phyloP scores from a whole-genome alignment of 2,888 invertebrate species.

The Brachyopa scutellaris region DNA sequence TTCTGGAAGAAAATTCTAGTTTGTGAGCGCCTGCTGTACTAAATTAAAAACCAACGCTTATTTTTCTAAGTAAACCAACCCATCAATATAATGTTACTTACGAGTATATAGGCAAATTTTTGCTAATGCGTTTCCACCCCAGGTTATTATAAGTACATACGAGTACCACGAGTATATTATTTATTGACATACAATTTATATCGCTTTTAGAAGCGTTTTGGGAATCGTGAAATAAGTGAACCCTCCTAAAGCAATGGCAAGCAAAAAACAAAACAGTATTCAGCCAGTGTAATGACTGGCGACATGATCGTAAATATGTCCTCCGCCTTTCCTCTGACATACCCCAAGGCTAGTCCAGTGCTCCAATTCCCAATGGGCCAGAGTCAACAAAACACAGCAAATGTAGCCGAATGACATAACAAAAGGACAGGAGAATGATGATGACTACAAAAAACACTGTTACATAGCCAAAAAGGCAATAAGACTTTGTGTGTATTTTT shows the following conservation, averaged over 20 bases:
- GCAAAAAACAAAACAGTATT: background rate
- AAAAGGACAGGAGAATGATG: slow-evolving; percentile 33
- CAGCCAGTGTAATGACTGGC: slow-evolving; percentile 41
- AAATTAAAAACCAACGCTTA: no score
- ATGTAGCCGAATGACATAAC: slow-evolving; percentile 44
- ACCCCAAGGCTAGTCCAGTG: slow-evolving; percentile 37
- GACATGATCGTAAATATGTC: slow-evolving; percentile 56
- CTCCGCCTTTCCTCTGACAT: slow-evolving; percentile 4
- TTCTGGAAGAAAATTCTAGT: no score
- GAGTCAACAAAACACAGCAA: slow-evolving; percentile 51
- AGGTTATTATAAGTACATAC: no score
- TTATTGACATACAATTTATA: slow-evolving; percentile 47
- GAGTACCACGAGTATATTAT: slow-evolving; percentile 43
- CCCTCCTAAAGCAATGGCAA: slow-evolving; percentile 9
- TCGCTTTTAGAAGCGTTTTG: slow-evolving; percentile 52
- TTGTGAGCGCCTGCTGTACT: no score
- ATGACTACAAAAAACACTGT: slow-evolving; percentile 55
- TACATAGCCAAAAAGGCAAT: slow-evolving; percentile 57
- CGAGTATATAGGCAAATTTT: no score
- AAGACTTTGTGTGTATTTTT: background rate
- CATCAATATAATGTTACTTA: no score
- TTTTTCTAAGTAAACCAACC: no score
- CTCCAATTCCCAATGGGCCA: slow-evolving; percentile 46
- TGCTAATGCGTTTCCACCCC: no score
- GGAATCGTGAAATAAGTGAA: slow-evolving; percentile 41